Evolutionary conservation across 2,888 invertebrate genomes (phyloP), one percentile per base, ranked within the genome.

Genomic region (Aleiodes testaceus): DNA sequence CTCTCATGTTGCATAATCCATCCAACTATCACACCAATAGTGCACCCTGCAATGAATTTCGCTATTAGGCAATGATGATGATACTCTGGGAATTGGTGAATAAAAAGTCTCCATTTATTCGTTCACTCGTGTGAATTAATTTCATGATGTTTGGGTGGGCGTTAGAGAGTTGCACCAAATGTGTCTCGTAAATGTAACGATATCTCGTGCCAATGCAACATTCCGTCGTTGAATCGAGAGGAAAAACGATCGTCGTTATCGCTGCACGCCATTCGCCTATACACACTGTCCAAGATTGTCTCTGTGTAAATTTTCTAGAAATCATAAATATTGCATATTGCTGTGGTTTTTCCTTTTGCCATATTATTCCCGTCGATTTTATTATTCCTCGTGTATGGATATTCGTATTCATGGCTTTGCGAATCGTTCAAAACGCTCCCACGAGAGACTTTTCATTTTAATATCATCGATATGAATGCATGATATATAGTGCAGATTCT

Each of bases 131-230:
- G 14, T 18, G 22, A 12, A 52, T 52, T 12, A 52, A 52, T 52
- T 16, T 12, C 12, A 11, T 5, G 20, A 52, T 20, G 20, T 52
- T 22, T 22, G 36, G 20, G 52, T 52, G 52, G 52, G 52, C 52
- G 52, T 52, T 52, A 52, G 5, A 52, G 22, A 52, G 52, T 22
- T 52, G 52, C 52, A 52, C 52, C 52, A 52, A 52, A 52, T 52
- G 52, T 52, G 52, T 52, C 52, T 22, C 52, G 16, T 52, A 52
- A 52, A 52, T 20, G 52, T 16, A 36, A 22, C 22, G 18, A 52
- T 52, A 52, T 52, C n/a, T n/a, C 52, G 52, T 52, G 52, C 52
- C 52, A 30, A 55, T 55, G 7, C n/a, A 30, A 55, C 16, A 55
- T 55, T 55, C 30, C 16, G 55, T 18, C 14, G 30, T 55, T n/a